These are phyloP conservation scores for Montifringilla adamsi DNA, from an alignment of 2,113 vertebrate species.

Conservation along the genomic window DNA sequence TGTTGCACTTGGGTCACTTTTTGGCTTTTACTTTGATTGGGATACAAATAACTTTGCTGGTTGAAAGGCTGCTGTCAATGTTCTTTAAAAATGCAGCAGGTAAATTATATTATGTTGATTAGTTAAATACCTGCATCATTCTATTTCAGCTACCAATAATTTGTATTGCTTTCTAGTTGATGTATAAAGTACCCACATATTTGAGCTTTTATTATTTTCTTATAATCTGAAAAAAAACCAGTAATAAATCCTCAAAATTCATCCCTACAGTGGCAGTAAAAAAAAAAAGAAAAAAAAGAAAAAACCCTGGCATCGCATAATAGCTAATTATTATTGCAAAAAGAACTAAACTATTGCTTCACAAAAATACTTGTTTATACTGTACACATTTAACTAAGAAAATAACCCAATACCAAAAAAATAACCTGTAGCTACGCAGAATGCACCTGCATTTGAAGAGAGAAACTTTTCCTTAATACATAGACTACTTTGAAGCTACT, in stretches of 20 bases:
- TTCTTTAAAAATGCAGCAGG: background rate
- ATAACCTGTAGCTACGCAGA: background rate
- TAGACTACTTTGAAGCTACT: background rate
- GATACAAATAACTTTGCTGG: background rate
- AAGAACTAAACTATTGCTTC: background rate
- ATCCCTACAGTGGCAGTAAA: background rate
- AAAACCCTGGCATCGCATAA: background rate
- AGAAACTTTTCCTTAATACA: fast-evolving
- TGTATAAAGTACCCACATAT: background rate
- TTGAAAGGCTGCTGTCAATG: background rate
- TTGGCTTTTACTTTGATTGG: background rate
- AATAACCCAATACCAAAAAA: background rate
- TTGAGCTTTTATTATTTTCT: background rate
- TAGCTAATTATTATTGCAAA: background rate
- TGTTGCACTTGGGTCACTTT: background rate
- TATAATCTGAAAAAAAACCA: background rate
- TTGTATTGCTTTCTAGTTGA: background rate
- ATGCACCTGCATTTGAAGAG: background rate
- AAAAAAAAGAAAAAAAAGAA: background rate
- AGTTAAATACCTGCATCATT: background rate
- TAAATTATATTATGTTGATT: background rate
- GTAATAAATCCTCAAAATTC: background rate
- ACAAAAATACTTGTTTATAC: background rate
- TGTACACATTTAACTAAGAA: background rate
- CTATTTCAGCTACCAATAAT: background rate